Evolutionary conservation across 2,888 invertebrate genomes (phyloP).

Genomic region (Halictus quadricinctus): DNA sequence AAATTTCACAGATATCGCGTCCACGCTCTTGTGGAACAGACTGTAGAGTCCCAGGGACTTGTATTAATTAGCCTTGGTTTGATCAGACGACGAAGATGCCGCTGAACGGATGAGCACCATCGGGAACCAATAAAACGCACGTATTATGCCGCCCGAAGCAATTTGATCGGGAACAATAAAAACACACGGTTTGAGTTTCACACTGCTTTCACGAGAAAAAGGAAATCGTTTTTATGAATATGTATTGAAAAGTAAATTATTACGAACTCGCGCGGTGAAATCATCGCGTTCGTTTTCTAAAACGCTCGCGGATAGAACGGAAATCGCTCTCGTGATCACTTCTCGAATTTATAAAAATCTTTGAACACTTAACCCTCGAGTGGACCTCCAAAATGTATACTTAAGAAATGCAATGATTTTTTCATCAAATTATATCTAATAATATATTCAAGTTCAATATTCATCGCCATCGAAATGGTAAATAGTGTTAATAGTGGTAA

Average conservation of each 20-base stretch:
- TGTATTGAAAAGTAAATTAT: conserved; percentile 18
- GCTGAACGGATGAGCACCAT: background rate
- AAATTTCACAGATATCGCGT: no score
- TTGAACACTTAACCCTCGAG: background rate
- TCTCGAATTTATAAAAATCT: background rate
- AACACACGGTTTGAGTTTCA: background rate
- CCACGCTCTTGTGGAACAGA: no score
- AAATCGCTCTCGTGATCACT: conserved; percentile 6
- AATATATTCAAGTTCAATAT: background rate
- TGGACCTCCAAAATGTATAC: background rate
- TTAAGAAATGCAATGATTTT: background rate
- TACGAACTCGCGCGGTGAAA: conserved; percentile 4
- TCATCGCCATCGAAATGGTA: background rate
- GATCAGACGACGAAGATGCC: background rate
- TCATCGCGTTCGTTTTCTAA: conserved; percentile 30
- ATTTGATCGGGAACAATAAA: background rate
- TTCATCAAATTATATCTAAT: background rate
- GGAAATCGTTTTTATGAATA: conserved; percentile 28
- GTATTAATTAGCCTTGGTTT: conserved; percentile 21
- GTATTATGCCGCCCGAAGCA: background rate
- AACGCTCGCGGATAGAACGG: background rate
- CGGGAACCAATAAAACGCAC: conserved; percentile 6
- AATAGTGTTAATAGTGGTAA: no score
- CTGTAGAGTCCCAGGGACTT: background rate
- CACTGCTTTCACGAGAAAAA: conserved; percentile 35